Evolutionary conservation across 1,140 invertebrate genomes (phyloP).

Genomic region (Bombus cullumanus): DNA sequence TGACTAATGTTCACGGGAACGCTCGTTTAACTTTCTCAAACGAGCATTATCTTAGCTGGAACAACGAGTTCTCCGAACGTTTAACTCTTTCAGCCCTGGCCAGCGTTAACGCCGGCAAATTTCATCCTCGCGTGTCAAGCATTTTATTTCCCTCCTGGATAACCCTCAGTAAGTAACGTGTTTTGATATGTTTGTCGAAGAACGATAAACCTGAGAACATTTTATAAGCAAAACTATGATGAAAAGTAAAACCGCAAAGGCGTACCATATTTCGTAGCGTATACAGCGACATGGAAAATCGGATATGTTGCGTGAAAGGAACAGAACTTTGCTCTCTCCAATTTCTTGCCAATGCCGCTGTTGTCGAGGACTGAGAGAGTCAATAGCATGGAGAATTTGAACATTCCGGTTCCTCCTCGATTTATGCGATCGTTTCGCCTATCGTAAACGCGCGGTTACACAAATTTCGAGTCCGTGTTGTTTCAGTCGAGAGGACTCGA

Average conservation of each 20-base stretch:
- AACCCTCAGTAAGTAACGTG: neutral
- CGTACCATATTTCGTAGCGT: neutral
- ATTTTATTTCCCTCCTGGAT: neutral
- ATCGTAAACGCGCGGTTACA: constrained; percentile 31
- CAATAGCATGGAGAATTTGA: constrained; percentile 23
- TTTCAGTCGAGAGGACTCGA: constrained; percentile 9
- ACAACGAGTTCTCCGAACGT: neutral
- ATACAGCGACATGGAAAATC: neutral
- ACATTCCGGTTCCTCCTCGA: constrained; percentile 30
- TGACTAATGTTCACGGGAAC: constrained; percentile 31
- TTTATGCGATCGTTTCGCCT: neutral
- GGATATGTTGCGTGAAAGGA: neutral
- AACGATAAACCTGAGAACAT: too few relatives aligned
- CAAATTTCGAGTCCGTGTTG: constrained; percentile 13
- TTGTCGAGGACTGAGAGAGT: neutral
- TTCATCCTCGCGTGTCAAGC: neutral
- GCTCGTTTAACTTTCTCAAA: neutral
- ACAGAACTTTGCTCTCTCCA: too few relatives aligned
- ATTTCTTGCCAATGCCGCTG: neutral
- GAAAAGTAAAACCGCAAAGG: neutral
- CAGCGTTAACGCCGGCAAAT: too few relatives aligned
- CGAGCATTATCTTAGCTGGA: constrained; percentile 8
- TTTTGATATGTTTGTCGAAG: neutral
- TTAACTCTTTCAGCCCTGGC: constrained; percentile 17
- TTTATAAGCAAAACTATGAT: neutral